Conservation (phyloP, 2,888 invertebrate species). For the Baronia brevicornis region DNA sequence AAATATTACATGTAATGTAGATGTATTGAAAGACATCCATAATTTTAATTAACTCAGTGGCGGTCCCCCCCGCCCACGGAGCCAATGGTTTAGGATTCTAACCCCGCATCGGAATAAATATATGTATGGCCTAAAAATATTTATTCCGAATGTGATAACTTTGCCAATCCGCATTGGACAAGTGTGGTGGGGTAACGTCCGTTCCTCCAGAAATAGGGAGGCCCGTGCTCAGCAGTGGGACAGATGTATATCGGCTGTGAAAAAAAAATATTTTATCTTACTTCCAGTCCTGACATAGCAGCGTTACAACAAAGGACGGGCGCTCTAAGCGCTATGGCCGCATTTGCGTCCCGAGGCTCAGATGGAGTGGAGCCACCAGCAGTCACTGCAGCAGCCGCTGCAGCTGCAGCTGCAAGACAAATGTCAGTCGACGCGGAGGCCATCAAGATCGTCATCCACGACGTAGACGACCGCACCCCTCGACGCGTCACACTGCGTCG, state of each 20-base stretch:
- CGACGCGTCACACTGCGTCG: constrained; percentile 83
- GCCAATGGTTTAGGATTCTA: too few relatives aligned
- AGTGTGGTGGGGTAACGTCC: too few relatives aligned
- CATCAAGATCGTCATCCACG: constrained; percentile 94
- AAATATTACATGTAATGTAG: too few relatives aligned
- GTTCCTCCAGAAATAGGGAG: too few relatives aligned
- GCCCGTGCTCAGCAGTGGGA: too few relatives aligned
- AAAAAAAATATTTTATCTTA: neutral
- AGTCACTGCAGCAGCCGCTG: constrained; percentile 66
- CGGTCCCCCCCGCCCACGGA: too few relatives aligned
- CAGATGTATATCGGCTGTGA: neutral
- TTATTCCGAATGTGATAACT: too few relatives aligned
- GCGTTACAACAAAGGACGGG: constrained; percentile 78
- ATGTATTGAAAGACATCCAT: too few relatives aligned
- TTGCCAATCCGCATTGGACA: too few relatives aligned
- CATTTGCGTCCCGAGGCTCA: constrained; percentile 49
- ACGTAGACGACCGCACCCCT: constrained; percentile 88
- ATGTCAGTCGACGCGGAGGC: constrained; percentile 93
- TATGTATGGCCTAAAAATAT: too few relatives aligned
- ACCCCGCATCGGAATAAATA: too few relatives aligned
- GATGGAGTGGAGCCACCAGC: constrained; percentile 50
- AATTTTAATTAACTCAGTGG: too few relatives aligned
- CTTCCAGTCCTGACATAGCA: constrained; percentile 82
- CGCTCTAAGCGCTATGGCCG: constrained; percentile 64
- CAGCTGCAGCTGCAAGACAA: constrained; percentile 82